Base-by-base conservation (phyloP, 2,797 vertebrate genomes). In the Labeo calbasu region DNA sequence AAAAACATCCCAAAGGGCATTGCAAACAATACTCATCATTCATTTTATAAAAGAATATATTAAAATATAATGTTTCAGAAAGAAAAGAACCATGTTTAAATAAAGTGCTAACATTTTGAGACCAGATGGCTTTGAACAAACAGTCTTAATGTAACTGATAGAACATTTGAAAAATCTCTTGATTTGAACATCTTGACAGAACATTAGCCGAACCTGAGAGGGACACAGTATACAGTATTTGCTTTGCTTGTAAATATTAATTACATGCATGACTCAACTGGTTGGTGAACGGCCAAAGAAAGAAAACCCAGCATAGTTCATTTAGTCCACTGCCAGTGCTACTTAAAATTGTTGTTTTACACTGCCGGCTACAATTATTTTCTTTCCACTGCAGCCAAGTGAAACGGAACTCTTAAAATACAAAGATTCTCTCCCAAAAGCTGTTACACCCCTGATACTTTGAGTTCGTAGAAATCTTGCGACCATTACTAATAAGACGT, bases 331-430 rank as follows among this genome's bases (percentile, higher is more conserved):
- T 23, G 32, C 21, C 55, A 59, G 59, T 23, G 13, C 73, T 23
- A 57, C 13, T 40, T 40, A 2, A 40, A 57, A 23, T 5, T 15
- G 6, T 40, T 76, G 8, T 43, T 43, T 55, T 23, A 59, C 8
- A n/a, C 73, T 77, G n/a, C 53, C 21, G 8, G 53, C 36, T 59
- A 77, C 32, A 59, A 77, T 77, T 77, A 59, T 77, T 77, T 59
- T 53, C 73, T 77, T 43, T 77, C 73, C 53, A 77, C 53, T 59
- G 32, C 53, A 76, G 53, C 53, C 32, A 43, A 59, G 21, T 59
- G 12, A 76, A 76, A 57, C 3, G 0, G 21, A 76, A 43, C 53
- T 59, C 32, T 76, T 59, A 59, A 59, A 76, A 76, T n/a, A 43
- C 32, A 10, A 57, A 1, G 12, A 43, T 59, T 76, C 53, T 57